Conservation (phyloP, 2,888 invertebrate genomes). For the Argyra leucocephala region DNA sequence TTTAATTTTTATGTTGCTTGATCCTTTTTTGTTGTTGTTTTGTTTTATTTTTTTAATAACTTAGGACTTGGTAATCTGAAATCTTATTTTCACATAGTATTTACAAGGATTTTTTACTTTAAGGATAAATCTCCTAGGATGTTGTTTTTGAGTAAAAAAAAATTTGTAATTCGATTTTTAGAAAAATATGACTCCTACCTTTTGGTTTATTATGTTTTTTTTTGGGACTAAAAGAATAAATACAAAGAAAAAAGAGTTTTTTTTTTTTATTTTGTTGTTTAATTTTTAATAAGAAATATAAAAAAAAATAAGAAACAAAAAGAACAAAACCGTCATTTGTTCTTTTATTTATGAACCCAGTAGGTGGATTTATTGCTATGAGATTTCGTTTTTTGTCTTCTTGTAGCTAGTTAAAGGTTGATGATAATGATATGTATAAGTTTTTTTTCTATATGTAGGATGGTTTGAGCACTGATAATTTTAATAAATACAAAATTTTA, state of each 20-base stretch:
- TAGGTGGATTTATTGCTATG: background rate
- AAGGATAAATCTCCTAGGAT: background rate
- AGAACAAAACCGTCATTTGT: constrained; percentile 1
- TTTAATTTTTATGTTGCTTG: background rate
- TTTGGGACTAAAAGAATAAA: background rate
- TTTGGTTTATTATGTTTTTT: background rate
- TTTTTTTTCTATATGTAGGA: background rate
- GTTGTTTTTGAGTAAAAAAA: background rate
- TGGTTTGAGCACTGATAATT: background rate
- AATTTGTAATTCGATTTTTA: background rate
- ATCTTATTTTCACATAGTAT: too few relatives aligned
- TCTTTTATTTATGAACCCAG: constrained; percentile 6
- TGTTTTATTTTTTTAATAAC: background rate
- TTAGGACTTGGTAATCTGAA: background rate
- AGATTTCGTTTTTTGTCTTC: background rate
- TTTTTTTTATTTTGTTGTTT: background rate
- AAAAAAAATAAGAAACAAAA: background rate
- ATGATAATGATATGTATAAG: background rate
- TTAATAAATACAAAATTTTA: too few relatives aligned
- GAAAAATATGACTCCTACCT: background rate
- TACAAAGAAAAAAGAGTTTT: background rate
- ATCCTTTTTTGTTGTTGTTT: background rate
- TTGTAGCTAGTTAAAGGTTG: background rate
- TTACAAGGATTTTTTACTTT: background rate
- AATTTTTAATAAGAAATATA: background rate